A percentile compares a stretch with the other conserved stretches of the same genome.
Evolutionary conservation across 2,797 vertebrate species (phyloP).

Genomic region (Cichlasoma orientale): DNA sequence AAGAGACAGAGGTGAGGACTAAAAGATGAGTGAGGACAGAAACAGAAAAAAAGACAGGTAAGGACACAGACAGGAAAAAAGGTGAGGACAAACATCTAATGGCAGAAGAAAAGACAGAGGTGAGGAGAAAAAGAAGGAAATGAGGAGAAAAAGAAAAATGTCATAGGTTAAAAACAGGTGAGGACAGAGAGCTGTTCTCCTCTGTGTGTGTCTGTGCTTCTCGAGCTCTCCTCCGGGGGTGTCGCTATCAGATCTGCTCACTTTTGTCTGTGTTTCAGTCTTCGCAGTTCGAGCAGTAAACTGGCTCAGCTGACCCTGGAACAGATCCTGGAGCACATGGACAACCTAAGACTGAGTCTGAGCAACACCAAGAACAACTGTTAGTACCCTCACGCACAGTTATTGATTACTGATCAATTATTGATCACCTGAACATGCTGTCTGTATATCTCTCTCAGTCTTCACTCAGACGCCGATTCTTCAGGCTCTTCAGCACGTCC

Average conservation of each 20-base stretch:
- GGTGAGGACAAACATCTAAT: background rate
- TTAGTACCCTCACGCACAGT: conserved; percentile 15
- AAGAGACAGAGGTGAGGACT: conserved; percentile 90
- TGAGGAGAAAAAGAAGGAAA: background rate
- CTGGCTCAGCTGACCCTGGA: conserved; percentile 95
- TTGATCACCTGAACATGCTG: background rate
- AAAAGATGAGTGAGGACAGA: background rate
- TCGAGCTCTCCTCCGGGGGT: background rate
- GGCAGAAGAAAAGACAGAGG: background rate
- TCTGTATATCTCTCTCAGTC: conserved; percentile 58
- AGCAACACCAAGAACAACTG: conserved; percentile 95
- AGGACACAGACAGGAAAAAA: too few species aligned
- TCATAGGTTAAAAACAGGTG: accelerated
- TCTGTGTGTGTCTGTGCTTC: background rate
- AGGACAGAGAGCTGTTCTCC: accelerated
- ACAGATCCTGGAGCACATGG: conserved; percentile 95
- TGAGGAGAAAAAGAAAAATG: background rate
- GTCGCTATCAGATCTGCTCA: background rate
- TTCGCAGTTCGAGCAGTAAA: conserved; percentile 95
- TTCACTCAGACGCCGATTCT: conserved; percentile 84
- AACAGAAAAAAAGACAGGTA: background rate
- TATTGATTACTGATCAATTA: background rate
- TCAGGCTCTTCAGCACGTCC: conserved; percentile 91
- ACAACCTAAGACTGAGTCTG: conserved; percentile 91
- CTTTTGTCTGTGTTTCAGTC: conserved; percentile 68